Evolutionary conservation across 1,140 invertebrate species (phyloP).

Genomic region (Penaeus indicus): DNA sequence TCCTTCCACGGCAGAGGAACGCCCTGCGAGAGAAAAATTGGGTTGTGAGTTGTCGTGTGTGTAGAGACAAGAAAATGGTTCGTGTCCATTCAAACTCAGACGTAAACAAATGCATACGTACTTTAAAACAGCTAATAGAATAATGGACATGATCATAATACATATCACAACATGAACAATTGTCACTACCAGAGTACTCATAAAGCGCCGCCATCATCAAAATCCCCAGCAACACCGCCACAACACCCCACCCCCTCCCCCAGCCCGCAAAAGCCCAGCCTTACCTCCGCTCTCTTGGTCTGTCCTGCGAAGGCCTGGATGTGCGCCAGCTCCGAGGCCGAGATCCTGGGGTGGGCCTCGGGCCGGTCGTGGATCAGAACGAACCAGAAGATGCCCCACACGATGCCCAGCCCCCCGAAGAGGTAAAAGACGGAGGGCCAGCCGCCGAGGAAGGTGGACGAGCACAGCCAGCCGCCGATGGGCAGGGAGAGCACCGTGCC

Average conservation of each 20-base stretch:
- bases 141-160: no score
- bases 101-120: background rate
- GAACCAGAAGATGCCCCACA: conserved; percentile 67
- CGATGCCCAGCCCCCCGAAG: conserved; percentile 48
- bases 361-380: conserved; percentile 71
- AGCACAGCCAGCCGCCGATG: conserved; percentile 51
- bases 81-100: background rate
- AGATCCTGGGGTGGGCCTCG: conserved; percentile 77
- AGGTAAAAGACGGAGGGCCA: conserved; percentile 60
- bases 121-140: no score
- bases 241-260: background rate
- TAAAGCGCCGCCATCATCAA: no score
- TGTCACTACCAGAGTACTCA: no score
- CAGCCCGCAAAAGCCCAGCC: conserved; percentile 1
- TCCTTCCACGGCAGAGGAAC: conserved; percentile 47
- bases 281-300: conserved; percentile 53
- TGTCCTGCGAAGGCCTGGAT: conserved; percentile 68
- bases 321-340: conserved; percentile 77
- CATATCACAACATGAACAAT: no score
- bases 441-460: conserved; percentile 41
- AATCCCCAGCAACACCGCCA: no score
- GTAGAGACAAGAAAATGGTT: background rate
- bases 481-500: conserved; percentile 47
- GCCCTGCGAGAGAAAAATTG: background rate
- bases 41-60: no score